Percentiles rank a stretch among this genome's conserved stretches.
These are phyloP conservation scores for Chloropsis hardwickii DNA, from an alignment of 2,113 vertebrate species.

Conservation along the genomic window DNA sequence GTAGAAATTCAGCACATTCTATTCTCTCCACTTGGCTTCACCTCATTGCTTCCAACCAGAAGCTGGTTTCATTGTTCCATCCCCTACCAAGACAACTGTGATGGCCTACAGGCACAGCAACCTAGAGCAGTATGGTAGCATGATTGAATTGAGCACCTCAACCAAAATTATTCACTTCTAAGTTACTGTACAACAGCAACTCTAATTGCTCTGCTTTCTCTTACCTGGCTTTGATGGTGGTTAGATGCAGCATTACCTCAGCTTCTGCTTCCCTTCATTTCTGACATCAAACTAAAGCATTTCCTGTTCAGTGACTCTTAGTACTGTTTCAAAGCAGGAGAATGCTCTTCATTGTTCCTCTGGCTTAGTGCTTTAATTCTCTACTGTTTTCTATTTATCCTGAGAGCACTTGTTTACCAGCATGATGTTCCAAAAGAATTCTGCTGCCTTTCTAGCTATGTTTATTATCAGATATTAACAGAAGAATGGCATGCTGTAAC, in stretches of 20 bases:
- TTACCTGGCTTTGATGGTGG: not conserved
- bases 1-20: not conserved
- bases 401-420: not conserved
- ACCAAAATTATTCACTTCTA: not conserved
- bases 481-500: not conserved
- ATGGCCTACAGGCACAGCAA: fast-evolving
- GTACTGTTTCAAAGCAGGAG: not conserved
- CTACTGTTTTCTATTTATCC: not conserved
- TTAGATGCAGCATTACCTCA: not conserved
- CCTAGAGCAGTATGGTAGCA: not conserved
- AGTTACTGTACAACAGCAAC: not conserved
- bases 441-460: not conserved
- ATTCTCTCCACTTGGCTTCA: not conserved
- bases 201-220: not conserved
- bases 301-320: not conserved
- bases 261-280: not conserved
- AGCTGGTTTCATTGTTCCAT: not conserved
- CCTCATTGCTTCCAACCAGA: not conserved
- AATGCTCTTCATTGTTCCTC: not conserved
- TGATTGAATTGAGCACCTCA: fast-evolving
- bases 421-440: not conserved
- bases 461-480: not conserved
- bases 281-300: not conserved
- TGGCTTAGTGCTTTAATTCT: not conserved
- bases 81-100: not conserved